Conservation (phyloP, 1,140 invertebrate species). For the Zaprionus nigranus region DNA sequence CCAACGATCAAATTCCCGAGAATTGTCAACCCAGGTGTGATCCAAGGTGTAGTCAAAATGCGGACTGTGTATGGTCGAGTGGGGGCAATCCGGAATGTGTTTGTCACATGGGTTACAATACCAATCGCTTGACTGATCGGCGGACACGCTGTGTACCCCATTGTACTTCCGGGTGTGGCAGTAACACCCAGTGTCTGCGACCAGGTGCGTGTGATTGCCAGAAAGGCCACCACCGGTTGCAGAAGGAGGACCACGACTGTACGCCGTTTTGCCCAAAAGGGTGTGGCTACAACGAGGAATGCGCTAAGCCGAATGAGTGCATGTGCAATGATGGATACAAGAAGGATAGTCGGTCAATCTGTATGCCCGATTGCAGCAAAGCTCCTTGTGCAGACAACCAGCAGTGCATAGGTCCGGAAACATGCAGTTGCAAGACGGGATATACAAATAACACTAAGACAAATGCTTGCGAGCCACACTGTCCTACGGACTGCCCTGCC, state of each 20-base stretch:
- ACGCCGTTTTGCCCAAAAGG: conserved; percentile 52
- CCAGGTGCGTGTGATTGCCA: conserved; percentile 8
- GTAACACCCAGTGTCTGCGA: not conserved
- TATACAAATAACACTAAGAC: not conserved
- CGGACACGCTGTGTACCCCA: not conserved
- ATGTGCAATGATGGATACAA: conserved; percentile 2
- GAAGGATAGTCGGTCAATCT: not conserved
- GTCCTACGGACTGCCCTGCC: not conserved
- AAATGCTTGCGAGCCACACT: conserved; percentile 7
- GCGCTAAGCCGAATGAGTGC: not conserved
- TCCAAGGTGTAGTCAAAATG: conserved; percentile 2
- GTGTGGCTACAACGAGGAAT: not conserved
- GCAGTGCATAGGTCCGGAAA: conserved; percentile 76
- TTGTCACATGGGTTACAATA: conserved; percentile 2
- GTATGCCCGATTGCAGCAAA: conserved; percentile 2
- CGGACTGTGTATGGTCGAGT: not conserved
- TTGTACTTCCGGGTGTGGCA: conserved; percentile 10
- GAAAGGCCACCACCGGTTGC: not conserved
- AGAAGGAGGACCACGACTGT: not conserved
- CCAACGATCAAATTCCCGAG: not conserved
- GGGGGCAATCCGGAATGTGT: not conserved
- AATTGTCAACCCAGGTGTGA: not conserved
- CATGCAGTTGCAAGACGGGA: conserved; percentile 85
- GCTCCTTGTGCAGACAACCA: not conserved
- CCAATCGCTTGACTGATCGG: fast-evolving